A percentile compares a stretch with the other conserved stretches of the same genome.
phyloP scores from a whole-genome alignment of 1,140 invertebrate species.

The Oedothorax gibbosus region DNA sequence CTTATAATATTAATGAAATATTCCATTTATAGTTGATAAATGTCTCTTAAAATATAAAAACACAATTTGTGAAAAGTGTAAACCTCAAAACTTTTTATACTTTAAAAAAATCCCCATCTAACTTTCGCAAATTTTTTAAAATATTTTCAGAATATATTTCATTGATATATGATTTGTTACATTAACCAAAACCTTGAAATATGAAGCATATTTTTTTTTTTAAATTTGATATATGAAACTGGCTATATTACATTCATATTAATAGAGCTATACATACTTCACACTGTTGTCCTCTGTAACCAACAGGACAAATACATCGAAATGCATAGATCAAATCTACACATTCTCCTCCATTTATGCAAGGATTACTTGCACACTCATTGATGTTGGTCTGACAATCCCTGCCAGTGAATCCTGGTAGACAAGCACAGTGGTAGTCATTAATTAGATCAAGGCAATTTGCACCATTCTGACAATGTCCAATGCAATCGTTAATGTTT shows the following conservation, averaged over 20 bases:
- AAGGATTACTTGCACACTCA: slow-evolving; percentile 92
- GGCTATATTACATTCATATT: slow-evolving; percentile 75
- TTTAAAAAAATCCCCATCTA: too few species aligned
- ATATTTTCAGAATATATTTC: too few species aligned
- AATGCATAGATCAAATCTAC: slow-evolving; percentile 89
- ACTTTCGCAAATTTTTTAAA: too few species aligned
- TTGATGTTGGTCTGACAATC: slow-evolving; percentile 78
- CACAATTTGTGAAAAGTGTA: too few species aligned
- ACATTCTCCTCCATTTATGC: slow-evolving; percentile 86
- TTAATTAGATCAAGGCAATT: slow-evolving; percentile 70
- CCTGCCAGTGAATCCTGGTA: slow-evolving; percentile 79
- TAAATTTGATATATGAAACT: too few species aligned
- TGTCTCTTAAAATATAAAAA: too few species aligned
- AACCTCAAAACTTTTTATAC: too few species aligned
- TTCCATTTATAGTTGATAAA: too few species aligned
- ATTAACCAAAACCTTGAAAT: too few species aligned
- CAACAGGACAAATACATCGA: slow-evolving; percentile 91
- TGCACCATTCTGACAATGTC: slow-evolving; percentile 75
- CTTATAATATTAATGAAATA: too few species aligned
- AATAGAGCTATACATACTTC: slow-evolving; percentile 85
- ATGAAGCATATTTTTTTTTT: too few species aligned
- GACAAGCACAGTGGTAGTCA: slow-evolving; percentile 78
- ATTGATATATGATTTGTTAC: too few species aligned
- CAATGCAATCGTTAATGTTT: slow-evolving; percentile 87
- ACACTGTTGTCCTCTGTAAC: slow-evolving; percentile 82